Conservation (phyloP, 2,113 vertebrate genomes). For the Pygoscelis adeliae region DNA sequence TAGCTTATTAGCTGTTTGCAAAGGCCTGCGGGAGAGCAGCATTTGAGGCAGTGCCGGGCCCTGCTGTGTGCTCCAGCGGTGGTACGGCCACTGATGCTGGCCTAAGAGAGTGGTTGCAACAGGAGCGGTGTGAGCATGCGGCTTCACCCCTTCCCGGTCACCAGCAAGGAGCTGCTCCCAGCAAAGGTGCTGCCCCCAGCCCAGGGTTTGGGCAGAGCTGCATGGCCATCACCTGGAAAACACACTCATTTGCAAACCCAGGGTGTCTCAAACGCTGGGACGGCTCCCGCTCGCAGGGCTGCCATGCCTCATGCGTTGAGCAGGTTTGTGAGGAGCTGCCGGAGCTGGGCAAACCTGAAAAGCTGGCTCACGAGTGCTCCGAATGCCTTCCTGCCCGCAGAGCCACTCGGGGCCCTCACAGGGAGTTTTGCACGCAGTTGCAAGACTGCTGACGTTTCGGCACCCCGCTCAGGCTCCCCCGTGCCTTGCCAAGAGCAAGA, state of each 20-base stretch:
- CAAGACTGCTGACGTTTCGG: accelerated
- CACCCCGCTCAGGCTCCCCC: accelerated
- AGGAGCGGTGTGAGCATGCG: accelerated
- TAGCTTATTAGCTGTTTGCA: not conserved
- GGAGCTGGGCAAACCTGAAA: not conserved
- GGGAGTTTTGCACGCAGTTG: not conserved
- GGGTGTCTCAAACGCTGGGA: not conserved
- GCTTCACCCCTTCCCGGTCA: not conserved
- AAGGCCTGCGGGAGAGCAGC: not conserved
- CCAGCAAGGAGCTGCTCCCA: not conserved
- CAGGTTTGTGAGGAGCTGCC: not conserved
- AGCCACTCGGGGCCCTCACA: not conserved
- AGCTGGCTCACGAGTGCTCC: not conserved
- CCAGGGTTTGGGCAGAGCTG: not conserved
- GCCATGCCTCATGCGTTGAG: not conserved
- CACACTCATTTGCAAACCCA: not conserved
- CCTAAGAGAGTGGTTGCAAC: not conserved
- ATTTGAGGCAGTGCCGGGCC: not conserved
- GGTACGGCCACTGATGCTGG: accelerated
- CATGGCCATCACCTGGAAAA: not conserved
- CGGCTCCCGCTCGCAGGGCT: not conserved
- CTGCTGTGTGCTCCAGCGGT: not conserved
- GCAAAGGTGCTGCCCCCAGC: not conserved
- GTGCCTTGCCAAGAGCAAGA: not conserved
- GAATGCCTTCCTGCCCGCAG: accelerated